Evolutionary conservation across 92 coral and sea anemone genomes (phyloP).

Genomic region (Metridium senile): DNA sequence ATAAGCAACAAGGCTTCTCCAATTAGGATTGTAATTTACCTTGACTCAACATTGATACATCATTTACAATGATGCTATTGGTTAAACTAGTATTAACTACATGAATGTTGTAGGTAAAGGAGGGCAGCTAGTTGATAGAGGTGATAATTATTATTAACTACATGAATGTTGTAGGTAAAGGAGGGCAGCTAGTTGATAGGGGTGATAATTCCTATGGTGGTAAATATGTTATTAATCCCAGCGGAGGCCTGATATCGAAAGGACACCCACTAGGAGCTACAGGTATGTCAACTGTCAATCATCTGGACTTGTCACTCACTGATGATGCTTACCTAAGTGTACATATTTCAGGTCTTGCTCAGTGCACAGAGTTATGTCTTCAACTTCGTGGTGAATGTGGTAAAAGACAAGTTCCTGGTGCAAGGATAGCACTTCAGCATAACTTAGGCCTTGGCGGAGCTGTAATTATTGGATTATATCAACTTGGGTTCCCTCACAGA

Average conservation of each 20-base stretch:
- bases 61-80: no score
- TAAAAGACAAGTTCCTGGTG: slow-evolving; percentile 94
- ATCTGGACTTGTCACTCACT: background rate
- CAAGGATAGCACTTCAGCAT: slow-evolving; percentile 87
- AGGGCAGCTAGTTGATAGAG: slow-evolving; percentile 86
- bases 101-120: slow-evolving; percentile 90
- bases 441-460: slow-evolving; percentile 98
- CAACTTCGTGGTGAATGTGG: slow-evolving; percentile 99
- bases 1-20: no score
- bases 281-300: slow-evolving; percentile 50
- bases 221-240: slow-evolving; percentile 90
- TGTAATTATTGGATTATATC: slow-evolving; percentile 90
- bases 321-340: no score
- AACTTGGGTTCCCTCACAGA: slow-evolving; percentile 81
- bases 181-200: slow-evolving; percentile 85
- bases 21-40: no score
- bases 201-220: slow-evolving; percentile 98
- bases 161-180: slow-evolving; percentile 88
- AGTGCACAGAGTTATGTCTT: slow-evolving; percentile 91
- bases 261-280: slow-evolving; percentile 98
- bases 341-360: slow-evolving; percentile 78
- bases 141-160: no score
- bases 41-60: no score
- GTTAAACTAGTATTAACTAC: no score
- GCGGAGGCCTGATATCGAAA: slow-evolving; percentile 95